These are phyloP conservation scores for Labeo catla DNA, from an alignment of 2,113 vertebrate genomes.

Conservation along the genomic window DNA sequence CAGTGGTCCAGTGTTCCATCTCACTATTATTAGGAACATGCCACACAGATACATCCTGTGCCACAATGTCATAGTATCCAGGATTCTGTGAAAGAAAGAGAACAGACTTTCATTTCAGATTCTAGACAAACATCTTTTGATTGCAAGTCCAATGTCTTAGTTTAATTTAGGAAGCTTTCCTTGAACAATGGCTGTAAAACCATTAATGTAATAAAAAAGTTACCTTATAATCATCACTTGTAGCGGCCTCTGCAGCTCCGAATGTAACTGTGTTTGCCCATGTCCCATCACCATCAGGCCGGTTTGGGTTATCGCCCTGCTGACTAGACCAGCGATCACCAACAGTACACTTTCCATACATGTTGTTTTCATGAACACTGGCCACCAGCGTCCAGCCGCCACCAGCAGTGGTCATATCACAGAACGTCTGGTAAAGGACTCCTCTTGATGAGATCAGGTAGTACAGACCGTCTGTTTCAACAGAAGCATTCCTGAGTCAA, in stretches of 20 bases:
- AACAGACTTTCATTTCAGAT: not conserved
- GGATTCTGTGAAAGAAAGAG: not conserved
- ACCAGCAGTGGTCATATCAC: conserved; percentile 70
- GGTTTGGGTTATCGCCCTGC: conserved; percentile 52
- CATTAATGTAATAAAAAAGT: not conserved
- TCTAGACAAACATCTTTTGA: not conserved
- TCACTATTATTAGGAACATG: not conserved
- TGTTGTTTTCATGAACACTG: conserved; percentile 72
- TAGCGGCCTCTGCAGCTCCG: not conserved
- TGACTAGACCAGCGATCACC: conserved; percentile 62
- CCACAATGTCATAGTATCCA: not conserved
- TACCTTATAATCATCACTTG: conserved; percentile 72
- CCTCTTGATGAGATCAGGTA: conserved; percentile 39
- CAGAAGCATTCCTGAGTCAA: not conserved
- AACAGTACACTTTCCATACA: conserved; percentile 64
- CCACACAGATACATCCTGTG: conserved; percentile 17
- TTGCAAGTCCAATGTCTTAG: not conserved
- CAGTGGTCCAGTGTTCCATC: not conserved
- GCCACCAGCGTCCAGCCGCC: conserved; percentile 74
- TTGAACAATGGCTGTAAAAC: not conserved
- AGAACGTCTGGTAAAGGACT: conserved; percentile 72
- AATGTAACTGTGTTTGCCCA: not conserved
- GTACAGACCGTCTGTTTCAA: conserved; percentile 48
- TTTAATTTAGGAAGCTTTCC: not conserved
- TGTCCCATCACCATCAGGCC: not conserved